Base-by-base conservation (phyloP, 2,113 vertebrate genomes). In the Corynorhinus townsendii region DNA sequence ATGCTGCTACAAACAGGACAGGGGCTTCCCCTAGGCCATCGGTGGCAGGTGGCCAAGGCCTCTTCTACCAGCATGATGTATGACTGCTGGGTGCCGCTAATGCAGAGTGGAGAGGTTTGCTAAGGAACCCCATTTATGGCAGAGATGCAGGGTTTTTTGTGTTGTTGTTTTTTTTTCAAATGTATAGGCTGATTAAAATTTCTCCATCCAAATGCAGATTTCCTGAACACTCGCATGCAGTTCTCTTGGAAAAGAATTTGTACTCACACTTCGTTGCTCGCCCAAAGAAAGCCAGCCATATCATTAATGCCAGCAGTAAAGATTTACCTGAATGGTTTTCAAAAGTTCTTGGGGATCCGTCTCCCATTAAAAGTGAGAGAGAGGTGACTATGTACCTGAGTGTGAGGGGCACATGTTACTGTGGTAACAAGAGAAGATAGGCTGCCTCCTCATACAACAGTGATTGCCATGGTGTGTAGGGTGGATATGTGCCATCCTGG, bases 61-160 rank as follows among this genome's bases (percentile, higher is more conserved):
- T 86, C 19, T 83, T 86, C 15, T 7, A 4, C n/a, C 7, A 1
- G 22, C 17, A 30, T 64, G 56, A 66, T 40, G 20, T 24, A 80
- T 47, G 26, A 71, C 64, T 76, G 38, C 17, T 30, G 52, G 81
- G 88, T 22, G 20, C 3, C 2, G 62, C 24, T 35, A 30, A 1
- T 45, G 59, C n/a, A 40, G 2, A 49, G 16, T 9, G 2, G 12
- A 68, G 83, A 49, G 4, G n/a, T 91, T 59, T 79, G 86, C 22
- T 59, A 56, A 94, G 95, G 87, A 45, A 45, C 14, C 30, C 71
- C n/a, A 91, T 84, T 93, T 94, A 93, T 4, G 82, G 4, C n/a
- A 88, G 49, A 87, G 94, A 49, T 1, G 62, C 35, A 93, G 64
- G 35, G 0, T 86, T 87, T 33, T 33, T 5, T 35, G 3, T 56